phyloP scores from a whole-genome alignment of 2,113 vertebrate species.

The Malurus elegans region DNA sequence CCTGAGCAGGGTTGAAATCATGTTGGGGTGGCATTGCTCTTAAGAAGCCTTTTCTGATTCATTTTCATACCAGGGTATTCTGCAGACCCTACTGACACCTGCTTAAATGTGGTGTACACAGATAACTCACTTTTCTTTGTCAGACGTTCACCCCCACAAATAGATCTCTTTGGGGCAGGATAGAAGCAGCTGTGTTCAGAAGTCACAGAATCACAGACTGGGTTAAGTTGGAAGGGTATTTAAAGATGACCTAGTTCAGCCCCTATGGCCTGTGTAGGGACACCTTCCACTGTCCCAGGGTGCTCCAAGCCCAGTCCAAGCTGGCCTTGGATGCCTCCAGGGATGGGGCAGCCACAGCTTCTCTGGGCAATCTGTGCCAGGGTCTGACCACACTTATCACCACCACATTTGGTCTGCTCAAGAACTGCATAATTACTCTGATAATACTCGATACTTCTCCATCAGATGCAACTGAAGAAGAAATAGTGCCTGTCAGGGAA shows the following conservation, averaged over 20 bases:
- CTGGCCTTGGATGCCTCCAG: neutral
- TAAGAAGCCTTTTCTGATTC: neutral
- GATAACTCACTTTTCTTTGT: neutral
- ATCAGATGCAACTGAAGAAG: conserved; percentile 6
- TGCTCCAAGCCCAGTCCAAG: rapidly evolving
- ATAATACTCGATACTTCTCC: neutral
- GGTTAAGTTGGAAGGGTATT: neutral
- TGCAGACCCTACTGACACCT: neutral
- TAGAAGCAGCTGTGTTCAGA: neutral
- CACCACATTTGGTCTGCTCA: neutral
- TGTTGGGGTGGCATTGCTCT: neutral
- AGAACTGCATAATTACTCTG: neutral
- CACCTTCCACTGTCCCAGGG: rapidly evolving
- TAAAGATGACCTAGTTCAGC: neutral
- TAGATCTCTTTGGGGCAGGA: neutral
- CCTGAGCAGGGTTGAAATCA: neutral
- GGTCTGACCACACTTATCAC: neutral
- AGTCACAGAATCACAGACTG: neutral
- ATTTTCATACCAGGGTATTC: neutral
- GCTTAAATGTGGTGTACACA: neutral
- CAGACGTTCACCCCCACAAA: neutral
- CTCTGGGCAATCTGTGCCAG: neutral
- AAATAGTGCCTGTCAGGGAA: neutral
- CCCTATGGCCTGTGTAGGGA: neutral
- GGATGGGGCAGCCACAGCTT: neutral